These are phyloP conservation scores for Athene noctua DNA, from an alignment of 2,113 vertebrate genomes.

Conservation along the genomic window DNA sequence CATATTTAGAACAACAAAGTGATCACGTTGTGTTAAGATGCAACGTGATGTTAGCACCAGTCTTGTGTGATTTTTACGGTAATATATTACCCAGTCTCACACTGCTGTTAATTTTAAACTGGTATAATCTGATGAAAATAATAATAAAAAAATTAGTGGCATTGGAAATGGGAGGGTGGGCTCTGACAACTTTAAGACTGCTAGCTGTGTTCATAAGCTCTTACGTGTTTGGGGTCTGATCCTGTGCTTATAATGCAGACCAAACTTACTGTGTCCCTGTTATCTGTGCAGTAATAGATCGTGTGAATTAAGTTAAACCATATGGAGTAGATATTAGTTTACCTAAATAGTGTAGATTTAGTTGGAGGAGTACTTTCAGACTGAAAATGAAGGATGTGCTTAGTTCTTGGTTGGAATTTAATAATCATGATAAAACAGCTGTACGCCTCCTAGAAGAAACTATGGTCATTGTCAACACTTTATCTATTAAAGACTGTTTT, in stretches of 20 bases:
- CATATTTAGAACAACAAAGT: not conserved
- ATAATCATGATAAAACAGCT: not conserved
- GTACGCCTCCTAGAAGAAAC: not conserved
- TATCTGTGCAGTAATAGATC: not conserved
- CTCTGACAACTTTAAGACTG: not conserved
- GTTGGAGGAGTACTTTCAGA: not conserved
- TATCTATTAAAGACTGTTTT: not conserved
- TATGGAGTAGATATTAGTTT: not conserved
- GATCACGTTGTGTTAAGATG: not conserved
- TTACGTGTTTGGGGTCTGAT: not conserved
- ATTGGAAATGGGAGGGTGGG: not conserved
- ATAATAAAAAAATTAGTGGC: not conserved
- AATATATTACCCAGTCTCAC: not conserved
- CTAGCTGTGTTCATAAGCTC: not conserved
- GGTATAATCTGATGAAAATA: not conserved
- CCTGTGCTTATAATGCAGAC: not conserved
- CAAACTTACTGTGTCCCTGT: not conserved
- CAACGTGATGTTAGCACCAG: not conserved
- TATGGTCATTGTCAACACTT: not conserved
- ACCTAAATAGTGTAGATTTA: not conserved
- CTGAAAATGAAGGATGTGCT: not conserved
- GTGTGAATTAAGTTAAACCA: not conserved
- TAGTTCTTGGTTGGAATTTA: slow-evolving; percentile 18
- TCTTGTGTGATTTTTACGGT: not conserved
- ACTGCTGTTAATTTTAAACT: not conserved